Evolutionary conservation across 2,113 vertebrate genomes (phyloP).

Genomic region (Alouatta palliata): DNA sequence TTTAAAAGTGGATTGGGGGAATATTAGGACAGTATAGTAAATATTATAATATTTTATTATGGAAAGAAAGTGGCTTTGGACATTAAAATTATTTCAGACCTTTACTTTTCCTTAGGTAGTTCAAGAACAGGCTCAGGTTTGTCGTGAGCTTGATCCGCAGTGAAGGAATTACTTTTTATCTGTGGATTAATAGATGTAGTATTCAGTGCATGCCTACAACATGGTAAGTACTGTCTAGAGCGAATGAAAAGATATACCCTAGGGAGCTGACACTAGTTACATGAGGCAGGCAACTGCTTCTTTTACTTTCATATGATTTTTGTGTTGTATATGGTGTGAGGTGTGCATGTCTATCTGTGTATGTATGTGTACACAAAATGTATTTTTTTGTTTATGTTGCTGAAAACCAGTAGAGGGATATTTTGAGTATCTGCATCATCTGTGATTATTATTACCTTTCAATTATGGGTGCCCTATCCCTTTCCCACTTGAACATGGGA

Average conservation of each 20-base stretch:
- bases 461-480: not conserved
- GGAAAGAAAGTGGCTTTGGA: not conserved
- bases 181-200: slow-evolving; percentile 35
- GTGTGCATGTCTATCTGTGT: not conserved
- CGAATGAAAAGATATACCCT: not conserved
- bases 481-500: not conserved
- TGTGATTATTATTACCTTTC: not conserved
- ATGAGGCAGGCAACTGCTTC: not conserved
- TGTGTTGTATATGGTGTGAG: not conserved
- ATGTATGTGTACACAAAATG: not conserved
- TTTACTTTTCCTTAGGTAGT: slow-evolving; percentile 30
- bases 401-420: not conserved
- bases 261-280: not conserved
- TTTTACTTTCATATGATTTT: not conserved
- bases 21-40: not conserved
- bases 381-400: not conserved
- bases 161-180: slow-evolving; percentile 61
- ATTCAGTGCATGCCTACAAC: not conserved
- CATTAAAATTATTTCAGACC: slow-evolving; percentile 34
- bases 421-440: not conserved
- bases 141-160: slow-evolving; percentile 36
- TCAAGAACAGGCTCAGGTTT: slow-evolving; percentile 41
- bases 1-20: slow-evolving; percentile 26
- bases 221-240: not conserved
- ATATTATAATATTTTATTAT: slow-evolving; percentile 1